These are phyloP conservation scores for Chaenodraco wilsoni DNA, from an alignment of 2,797 vertebrate genomes.

Conservation along the genomic window DNA sequence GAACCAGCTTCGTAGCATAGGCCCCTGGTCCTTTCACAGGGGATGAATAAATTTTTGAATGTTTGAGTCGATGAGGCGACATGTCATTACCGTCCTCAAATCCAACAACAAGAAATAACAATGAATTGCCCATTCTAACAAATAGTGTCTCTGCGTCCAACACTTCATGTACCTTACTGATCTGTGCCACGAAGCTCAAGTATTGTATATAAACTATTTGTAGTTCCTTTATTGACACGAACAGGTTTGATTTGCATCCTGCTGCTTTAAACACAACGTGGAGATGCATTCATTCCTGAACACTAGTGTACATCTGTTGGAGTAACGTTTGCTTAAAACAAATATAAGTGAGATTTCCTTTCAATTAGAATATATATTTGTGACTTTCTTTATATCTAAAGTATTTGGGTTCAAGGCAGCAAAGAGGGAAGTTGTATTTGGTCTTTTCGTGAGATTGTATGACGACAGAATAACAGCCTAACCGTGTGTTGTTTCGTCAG, in stretches of 20 bases:
- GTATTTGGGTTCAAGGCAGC: background rate
- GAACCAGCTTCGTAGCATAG: too few species aligned
- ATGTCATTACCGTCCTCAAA: background rate
- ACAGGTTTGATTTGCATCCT: background rate
- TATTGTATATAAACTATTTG: background rate
- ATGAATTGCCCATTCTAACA: background rate
- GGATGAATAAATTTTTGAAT: background rate
- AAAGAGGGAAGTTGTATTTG: background rate
- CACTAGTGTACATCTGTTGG: background rate
- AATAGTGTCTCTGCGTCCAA: background rate
- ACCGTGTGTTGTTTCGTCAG: background rate
- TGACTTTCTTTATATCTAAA: background rate
- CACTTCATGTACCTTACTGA: too few species aligned
- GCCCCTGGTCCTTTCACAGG: too few species aligned
- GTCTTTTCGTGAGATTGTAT: conserved; percentile 7
- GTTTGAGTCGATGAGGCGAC: background rate
- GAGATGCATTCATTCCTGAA: background rate
- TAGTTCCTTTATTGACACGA: background rate
- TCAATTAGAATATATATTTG: background rate
- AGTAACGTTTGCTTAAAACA: background rate
- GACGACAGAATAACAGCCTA: background rate
- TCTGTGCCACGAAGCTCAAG: background rate
- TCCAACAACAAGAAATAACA: background rate
- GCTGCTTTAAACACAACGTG: background rate
- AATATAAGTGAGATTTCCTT: background rate